Conservation (phyloP, 2,113 vertebrate species). For the Microcebus murinus region DNA sequence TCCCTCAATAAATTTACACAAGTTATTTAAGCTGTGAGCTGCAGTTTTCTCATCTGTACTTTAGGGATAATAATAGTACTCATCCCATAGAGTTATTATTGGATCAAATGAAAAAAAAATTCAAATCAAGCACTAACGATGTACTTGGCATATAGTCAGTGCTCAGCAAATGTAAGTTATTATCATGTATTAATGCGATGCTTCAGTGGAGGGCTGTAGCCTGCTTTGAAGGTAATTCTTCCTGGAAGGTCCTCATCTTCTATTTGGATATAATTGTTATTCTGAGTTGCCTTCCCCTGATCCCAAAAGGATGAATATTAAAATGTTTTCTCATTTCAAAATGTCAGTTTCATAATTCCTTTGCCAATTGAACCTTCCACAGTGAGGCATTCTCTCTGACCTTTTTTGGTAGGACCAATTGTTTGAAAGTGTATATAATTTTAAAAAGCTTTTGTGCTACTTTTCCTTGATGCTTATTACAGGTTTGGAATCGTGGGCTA, state of each 20-base stretch:
- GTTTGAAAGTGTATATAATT: conserved; percentile 71
- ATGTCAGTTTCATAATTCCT: conserved; percentile 50
- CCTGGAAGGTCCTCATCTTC: conserved; percentile 10
- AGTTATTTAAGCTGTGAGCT: background rate
- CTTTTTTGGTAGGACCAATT: conserved; percentile 67
- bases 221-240: background rate
- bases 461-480: conserved; percentile 71
- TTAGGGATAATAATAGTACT: background rate
- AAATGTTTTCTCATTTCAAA: conserved; percentile 69
- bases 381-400: conserved; percentile 26
- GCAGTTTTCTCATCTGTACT: background rate
- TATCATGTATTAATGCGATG: background rate
- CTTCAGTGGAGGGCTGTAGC: background rate
- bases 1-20: background rate
- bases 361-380: conserved; percentile 53
- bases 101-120: background rate
- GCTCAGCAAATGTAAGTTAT: background rate
- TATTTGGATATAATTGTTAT: conserved; percentile 54
- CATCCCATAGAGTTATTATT: background rate
- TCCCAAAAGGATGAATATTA: conserved; percentile 38
- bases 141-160: background rate
- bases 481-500: conserved; percentile 38
- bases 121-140: background rate
- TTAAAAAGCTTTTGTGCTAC: conserved; percentile 60
- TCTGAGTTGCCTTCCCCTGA: background rate